Evolutionary conservation across 92 coral and sea anemone genomes (phyloP), one percentile per base, ranked within the genome.

Genomic region (Epizoanthus scotinus): DNA sequence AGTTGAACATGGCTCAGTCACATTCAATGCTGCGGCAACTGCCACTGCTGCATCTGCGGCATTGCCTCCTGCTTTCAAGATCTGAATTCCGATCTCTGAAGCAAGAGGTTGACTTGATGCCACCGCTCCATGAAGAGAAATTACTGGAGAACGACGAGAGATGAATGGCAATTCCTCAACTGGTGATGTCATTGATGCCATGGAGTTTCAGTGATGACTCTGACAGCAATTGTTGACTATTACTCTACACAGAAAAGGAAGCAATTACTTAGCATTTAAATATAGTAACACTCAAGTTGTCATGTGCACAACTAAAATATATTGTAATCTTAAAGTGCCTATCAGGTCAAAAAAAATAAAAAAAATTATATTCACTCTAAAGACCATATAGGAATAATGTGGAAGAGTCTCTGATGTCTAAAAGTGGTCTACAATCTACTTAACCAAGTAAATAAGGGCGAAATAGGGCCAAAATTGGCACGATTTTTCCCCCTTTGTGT

Each of bases 11-110:
- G 99, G 99, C 59, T 96, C 90, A 2, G 97, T 89, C n/a, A 96
- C 97, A 64, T 93, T 96, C 18, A 93, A 77, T 24, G 92, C 94
- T 5, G 99, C 99, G n/a, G 99, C 99, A 70, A 93, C 84, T 8
- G 96, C 98, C 49, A 96, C 95, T 49, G 94, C 92, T 21, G 99
- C 99, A 62, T 96, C 99, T 13, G 96, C 99, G 27, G 99, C 99
- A 87, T 96, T 96, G 0, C 99, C 99, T 22, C 98, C 98, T 52
- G 82, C 70, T 61, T 82, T 86, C 7, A 96, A 85, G 64, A 93
- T 87, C 78, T 89, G 82, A 15, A 89, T 87, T 44, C 99, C 99
- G 49, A 93, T 82, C 44, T 91, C 88, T 47, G 99, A 88, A 18
- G 97, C 99, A 31, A 95, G 78, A 24, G 99, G 98, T 25, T 95